A percentile compares a stretch with the other conserved stretches of the same genome.
phyloP scores from a whole-genome alignment of 2,888 invertebrate species.

The Asteroscopus sphinx region DNA sequence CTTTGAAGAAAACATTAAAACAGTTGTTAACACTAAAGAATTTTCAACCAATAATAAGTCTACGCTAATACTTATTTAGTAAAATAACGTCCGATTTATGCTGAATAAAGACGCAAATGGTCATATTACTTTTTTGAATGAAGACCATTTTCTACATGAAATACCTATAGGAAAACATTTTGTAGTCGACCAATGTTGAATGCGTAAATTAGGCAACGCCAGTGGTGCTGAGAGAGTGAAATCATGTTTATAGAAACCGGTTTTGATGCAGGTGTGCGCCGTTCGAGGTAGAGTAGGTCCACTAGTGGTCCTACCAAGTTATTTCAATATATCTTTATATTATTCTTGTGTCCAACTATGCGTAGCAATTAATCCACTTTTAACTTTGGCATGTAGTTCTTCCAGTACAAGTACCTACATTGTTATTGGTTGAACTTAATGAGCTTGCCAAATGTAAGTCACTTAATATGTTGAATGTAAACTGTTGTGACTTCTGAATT shows the following conservation, averaged over 20 bases:
- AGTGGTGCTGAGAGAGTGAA: slow-evolving; percentile 80
- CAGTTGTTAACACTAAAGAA: not conserved
- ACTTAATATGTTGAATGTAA: no score
- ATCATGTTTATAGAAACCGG: slow-evolving; percentile 85
- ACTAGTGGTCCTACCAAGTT: slow-evolving; percentile 47
- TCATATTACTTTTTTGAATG: slow-evolving; percentile 2
- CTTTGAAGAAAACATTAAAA: not conserved
- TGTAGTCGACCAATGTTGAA: slow-evolving; percentile 55
- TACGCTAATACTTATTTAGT: no score
- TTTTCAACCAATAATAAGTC: not conserved
- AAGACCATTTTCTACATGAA: slow-evolving; percentile 20
- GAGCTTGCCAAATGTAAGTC: not conserved
- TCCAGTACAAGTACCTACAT: slow-evolving; percentile 10
- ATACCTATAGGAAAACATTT: slow-evolving; percentile 41
- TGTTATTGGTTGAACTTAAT: not conserved
- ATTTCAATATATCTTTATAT: slow-evolving; percentile 51
- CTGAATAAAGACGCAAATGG: not conserved
- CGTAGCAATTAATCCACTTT: slow-evolving; percentile 44
- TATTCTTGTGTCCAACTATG: slow-evolving; percentile 37
- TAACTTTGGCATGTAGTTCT: slow-evolving; percentile 30
- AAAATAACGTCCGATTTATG: no score
- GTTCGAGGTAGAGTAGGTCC: slow-evolving; percentile 52
- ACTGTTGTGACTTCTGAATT: no score
- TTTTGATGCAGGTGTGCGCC: slow-evolving; percentile 84
- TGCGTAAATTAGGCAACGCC: slow-evolving; percentile 69